Evolutionary conservation across 1,140 invertebrate genomes (phyloP).

Genomic region (Ctenoplectra terminalis): DNA sequence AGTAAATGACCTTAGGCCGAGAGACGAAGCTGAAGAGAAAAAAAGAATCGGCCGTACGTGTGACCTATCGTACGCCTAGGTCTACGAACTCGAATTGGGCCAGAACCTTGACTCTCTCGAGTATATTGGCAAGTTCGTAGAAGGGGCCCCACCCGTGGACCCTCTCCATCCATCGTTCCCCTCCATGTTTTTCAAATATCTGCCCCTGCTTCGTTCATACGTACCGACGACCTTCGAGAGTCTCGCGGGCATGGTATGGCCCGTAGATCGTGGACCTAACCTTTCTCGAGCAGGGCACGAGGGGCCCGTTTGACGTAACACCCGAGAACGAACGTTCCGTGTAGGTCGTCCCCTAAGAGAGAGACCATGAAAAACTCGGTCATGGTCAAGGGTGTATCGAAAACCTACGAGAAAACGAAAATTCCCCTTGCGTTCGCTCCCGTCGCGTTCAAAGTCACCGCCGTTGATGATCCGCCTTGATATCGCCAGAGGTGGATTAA

Average conservation of each 20-base stretch:
- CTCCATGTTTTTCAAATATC: constrained; percentile 45
- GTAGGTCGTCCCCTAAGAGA: constrained; percentile 8
- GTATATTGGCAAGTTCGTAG: constrained; percentile 27
- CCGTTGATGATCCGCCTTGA: not conserved
- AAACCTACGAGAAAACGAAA: constrained; percentile 20
- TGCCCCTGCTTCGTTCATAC: constrained; percentile 31
- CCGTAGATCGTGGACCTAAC: constrained; percentile 26
- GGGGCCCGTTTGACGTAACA: constrained; percentile 47
- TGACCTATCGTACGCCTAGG: constrained; percentile 74
- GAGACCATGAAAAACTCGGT: constrained; percentile 63
- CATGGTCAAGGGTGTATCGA: constrained; percentile 62
- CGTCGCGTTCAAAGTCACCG: not conserved
- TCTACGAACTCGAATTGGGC: constrained; percentile 79
- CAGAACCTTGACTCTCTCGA: constrained; percentile 76
- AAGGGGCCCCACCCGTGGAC: not conserved
- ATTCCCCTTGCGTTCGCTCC: not conserved
- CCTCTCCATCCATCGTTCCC: not conserved
- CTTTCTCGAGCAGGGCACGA: constrained; percentile 40
- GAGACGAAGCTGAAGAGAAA: constrained; percentile 34
- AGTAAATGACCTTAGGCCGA: constrained; percentile 80
- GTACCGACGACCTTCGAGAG: constrained; percentile 51
- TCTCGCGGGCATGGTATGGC: not conserved
- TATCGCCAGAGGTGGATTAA: not conserved
- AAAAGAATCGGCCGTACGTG: constrained; percentile 16
- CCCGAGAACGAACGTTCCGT: constrained; percentile 13